Evolutionary conservation across 2,888 invertebrate genomes (phyloP), one percentile per base, ranked within the genome.

Genomic region (Myathropa florea): DNA sequence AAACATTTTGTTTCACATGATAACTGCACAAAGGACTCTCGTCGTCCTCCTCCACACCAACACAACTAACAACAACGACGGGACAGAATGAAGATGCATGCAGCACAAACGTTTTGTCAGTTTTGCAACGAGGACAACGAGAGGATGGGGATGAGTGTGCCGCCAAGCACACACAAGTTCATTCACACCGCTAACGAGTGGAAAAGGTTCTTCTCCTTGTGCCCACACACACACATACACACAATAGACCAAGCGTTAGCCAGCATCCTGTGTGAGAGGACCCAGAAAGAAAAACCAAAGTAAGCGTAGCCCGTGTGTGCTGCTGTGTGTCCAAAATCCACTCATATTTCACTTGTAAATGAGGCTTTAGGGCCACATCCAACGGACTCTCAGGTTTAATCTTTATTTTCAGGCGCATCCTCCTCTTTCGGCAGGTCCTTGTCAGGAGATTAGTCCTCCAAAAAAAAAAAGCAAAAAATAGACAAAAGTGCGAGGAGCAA

Each of bases 311-410:
- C 3, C 7, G 18, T 55, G 55, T 23, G 23, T 4, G 24, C 24
- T 26, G 12, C 24, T 33, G 7, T 33, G 36, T 77, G 79, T 83
- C 83, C 83, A 83, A 83, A n/a, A 79, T 59, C 73, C 60, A 75
- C 79, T 83, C 79, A 70, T 55, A 70, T 83, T 83, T 83, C 73
- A 78, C 78, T 75, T 83, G 64, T 71, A 83, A 83, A 78, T 83
- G 73, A 79, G 83, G 30, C 78, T 79, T 73, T 78, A 73, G 75
- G 78, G 70, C 64, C 75, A 59, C n/a, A n/a, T n/a, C n/a, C n/a
- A n/a, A n/a, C n/a, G n/a, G n/a, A n/a, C n/a, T 67, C 64, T 12
- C 77, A 72, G 63, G 64, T 75, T 78, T 72, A 83, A 83, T 77
- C 61, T 28, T 30, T 61, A 60, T 72, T 30, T n/a, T 60, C 76